phyloP scores from a whole-genome alignment of 2,113 vertebrate species.

The Tetrao urogallus region DNA sequence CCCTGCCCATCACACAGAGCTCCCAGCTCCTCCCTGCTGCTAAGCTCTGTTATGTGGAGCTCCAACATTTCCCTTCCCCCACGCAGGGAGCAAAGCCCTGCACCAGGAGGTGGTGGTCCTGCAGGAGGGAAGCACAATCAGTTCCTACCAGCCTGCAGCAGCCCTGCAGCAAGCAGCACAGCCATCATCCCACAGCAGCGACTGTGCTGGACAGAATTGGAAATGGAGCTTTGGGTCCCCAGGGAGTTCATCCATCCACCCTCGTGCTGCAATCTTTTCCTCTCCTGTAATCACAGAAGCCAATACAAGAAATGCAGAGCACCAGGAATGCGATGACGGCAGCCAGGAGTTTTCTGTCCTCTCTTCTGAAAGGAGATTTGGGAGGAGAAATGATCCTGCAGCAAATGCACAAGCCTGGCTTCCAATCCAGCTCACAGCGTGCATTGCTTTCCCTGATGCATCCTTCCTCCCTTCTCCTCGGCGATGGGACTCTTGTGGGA shows the following conservation, averaged over 20 bases:
- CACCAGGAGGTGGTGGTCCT: neutral
- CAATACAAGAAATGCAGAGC: neutral
- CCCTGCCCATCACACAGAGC: no score
- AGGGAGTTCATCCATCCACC: neutral
- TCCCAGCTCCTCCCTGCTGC: neutral
- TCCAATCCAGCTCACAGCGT: neutral
- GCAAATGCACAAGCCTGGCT: neutral
- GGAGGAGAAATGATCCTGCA: neutral
- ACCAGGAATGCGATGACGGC: accelerated
- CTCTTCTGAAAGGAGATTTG: neutral
- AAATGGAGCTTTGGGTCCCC: neutral
- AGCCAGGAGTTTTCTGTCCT: neutral
- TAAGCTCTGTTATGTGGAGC: neutral
- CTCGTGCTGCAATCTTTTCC: accelerated
- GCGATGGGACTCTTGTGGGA: neutral
- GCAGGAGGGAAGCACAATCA: neutral
- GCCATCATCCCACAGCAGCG: neutral
- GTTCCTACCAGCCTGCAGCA: neutral
- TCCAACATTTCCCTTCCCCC: neutral
- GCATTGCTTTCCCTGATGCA: accelerated
- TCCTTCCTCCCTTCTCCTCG: neutral
- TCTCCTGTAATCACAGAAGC: neutral
- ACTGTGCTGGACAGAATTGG: neutral
- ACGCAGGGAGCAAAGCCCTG: neutral
- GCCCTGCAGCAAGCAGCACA: neutral